Evolutionary conservation across 1,140 invertebrate species (phyloP), one percentile per base, ranked within the genome.

Genomic region (Lycorma delicatula): DNA sequence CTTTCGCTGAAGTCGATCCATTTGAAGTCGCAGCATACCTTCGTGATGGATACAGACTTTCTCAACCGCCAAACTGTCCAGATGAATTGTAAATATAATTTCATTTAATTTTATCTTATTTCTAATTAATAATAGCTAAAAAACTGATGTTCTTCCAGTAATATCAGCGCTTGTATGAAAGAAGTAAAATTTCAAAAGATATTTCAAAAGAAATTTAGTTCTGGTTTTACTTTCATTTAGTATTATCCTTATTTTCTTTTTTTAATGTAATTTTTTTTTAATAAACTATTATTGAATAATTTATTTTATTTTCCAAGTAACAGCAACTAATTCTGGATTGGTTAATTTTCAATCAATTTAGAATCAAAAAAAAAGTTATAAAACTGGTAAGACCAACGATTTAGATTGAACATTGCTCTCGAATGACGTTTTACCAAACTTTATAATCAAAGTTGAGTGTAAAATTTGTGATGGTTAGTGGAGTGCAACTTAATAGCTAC

Each of bases 31-130:
- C 82, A 41, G 82, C 83, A 20, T 94, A 89, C 74, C 78, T 97
- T 23, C 80, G 82, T 48, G 91, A 91, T 69, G 91, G 92, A 16
- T 94, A 92, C 69, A 78, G 93, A 63, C 81, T 95, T 18, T 80
- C 84, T 12, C 93, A 96, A 66, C 94, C 94, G 1, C 80, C 87
- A 63, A 93, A 93, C 70, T 97, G 93, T 72, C 94, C 94, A 1
- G 93, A 97, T 77, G 91, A 97, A 77, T 74, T 97, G 82, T 93
- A 77, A 85, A 86, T 82, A 68, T 12, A 3, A 13, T 13, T 38
- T 9, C 22, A 12, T 12, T 22, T 22, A 11, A 6, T 9, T 46
- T 46, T 20, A 16, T 20, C 44, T 9, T 20, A 12, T 12, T 27
- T 16, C 23, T 5, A 50, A 25, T 12, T 5, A 22, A 27, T 27